These are phyloP conservation scores for Potamarius usumacintae DNA, from an alignment of 2,113 vertebrate genomes.

Conservation along the genomic window DNA sequence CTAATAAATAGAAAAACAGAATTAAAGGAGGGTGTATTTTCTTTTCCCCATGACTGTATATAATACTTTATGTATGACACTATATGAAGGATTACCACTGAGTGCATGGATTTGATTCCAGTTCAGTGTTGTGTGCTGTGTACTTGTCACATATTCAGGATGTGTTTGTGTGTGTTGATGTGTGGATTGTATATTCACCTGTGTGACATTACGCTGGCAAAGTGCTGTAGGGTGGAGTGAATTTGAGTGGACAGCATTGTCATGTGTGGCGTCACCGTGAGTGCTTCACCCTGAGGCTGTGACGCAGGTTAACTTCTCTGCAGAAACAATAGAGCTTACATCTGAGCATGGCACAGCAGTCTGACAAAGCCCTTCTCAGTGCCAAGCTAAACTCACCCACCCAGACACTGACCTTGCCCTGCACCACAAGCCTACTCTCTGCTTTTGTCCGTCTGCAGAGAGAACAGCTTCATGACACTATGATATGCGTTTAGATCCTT, in stretches of 20 bases:
- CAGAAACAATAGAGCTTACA: constrained; percentile 51
- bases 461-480: not conserved
- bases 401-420: constrained; percentile 12
- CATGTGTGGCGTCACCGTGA: constrained; percentile 25
- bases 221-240: constrained; percentile 1
- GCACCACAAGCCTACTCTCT: not conserved
- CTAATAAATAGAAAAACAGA: no score
- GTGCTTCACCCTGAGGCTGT: constrained; percentile 34
- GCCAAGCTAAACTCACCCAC: constrained; percentile 28
- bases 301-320: constrained; percentile 35
- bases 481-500: not conserved
- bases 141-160: not conserved
- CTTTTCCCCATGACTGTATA: not conserved
- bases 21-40: not conserved
- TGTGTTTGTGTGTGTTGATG: not conserved
- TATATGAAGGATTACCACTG: not conserved
- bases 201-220: not conserved
- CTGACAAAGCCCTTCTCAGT: constrained; percentile 30
- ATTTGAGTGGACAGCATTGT: constrained; percentile 1
- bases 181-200: not conserved
- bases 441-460: constrained; percentile 8
- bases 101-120: not conserved
- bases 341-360: constrained; percentile 2
- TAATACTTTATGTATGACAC: not conserved
- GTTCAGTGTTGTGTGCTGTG: not conserved